Base-by-base conservation (phyloP, 2,888 invertebrate genomes). In the Drosophila mettleri region DNA sequence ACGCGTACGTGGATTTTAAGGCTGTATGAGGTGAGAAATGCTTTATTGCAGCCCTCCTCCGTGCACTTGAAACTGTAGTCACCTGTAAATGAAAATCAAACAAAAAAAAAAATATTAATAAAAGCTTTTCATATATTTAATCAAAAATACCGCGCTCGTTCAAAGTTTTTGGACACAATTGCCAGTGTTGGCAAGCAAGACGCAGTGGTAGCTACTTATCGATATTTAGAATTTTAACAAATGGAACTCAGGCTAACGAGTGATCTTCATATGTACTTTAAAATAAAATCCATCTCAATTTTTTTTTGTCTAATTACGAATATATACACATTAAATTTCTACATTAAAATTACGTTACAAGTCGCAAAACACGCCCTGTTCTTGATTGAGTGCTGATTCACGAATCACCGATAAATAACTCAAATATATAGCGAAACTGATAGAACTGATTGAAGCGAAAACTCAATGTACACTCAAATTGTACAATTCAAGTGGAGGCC, bases 11-110 rank as follows among this genome's bases (percentile, higher is more conserved):
- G 98, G 85, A 98, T 98, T 93, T 98, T 98, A 74, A 98, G 93
- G 93, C 98, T 98, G 93, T 98, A 98, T 29, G 98, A 98, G 24
- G 98, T 98, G 63, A 98, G 94, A 93, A 98, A 98, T 68, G 97
- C 96, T 93, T 98, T 98, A 68, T 96, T 96, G 93, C 98, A 98
- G 78, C 94, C 94, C 69, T 95, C 94, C 92, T 97, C 96, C 38
- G 95, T 94, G 93, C 98, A 98, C 93, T 97, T 96, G 93, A 98
- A 98, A 89, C 96, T 95, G 93, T 96, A 98, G 93, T 98, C 98
- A 89, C 98, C 98, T 98, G 94, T 2, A 63, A 69, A 22, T 20
- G 76, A 20, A 2, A 20, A 8, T 12, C 14, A 38, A 16, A 3
- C n/a, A 34, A 4, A 31, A 1, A 10, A 3, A 12, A 34, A 4